Base-by-base conservation (phyloP, 2,888 invertebrate genomes). In the Leuctra nigra region DNA sequence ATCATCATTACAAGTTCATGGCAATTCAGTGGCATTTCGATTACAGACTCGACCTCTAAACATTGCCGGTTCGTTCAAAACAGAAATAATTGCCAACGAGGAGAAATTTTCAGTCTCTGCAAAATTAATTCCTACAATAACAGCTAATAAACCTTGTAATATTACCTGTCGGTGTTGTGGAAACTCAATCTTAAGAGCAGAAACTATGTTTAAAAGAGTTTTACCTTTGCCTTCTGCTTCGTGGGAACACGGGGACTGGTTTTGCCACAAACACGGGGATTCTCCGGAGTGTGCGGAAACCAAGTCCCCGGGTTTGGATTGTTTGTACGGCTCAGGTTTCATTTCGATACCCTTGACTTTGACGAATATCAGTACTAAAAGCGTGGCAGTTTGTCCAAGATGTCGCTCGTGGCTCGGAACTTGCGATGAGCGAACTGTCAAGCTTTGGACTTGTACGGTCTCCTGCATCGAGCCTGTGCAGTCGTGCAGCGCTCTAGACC, bases 171-270 rank as follows among this genome's bases (percentile, higher is more conserved):
- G 76, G n/a, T 73, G 75, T 59, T 70, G 68, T 60, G 72, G 76
- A 57, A 58, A 58, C 25, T 64, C 65, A 56, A 55, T 66, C 50
- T 66, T 70, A 36, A 64, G 62, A 50, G 58, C 64, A n/a, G 54
- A 61, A n/a, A 38, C 72, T 0, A 73, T 71, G 47, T 83, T 83
- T 69, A 69, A 75, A 47, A 73, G 83, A 61, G 72, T 84, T 64
- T 69, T 84, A 58, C 82, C 83, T 56, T 68, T 84, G 54, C 84
- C 84, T 1, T 76, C 81, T 0, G 74, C 75, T 14, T 77, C 76
- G 69, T 70, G 78, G 56, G 81, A 82, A 64, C 75, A 78, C 66
- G 75, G 76, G 0, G 84, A 84, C 61, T 84, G 82, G 81, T 85
- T 83, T 67, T 85, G 84, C 64, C 83, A 84, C 61, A 74, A 74